Conservation (phyloP, 2,797 vertebrate genomes). For the Pteropus rufus region DNA sequence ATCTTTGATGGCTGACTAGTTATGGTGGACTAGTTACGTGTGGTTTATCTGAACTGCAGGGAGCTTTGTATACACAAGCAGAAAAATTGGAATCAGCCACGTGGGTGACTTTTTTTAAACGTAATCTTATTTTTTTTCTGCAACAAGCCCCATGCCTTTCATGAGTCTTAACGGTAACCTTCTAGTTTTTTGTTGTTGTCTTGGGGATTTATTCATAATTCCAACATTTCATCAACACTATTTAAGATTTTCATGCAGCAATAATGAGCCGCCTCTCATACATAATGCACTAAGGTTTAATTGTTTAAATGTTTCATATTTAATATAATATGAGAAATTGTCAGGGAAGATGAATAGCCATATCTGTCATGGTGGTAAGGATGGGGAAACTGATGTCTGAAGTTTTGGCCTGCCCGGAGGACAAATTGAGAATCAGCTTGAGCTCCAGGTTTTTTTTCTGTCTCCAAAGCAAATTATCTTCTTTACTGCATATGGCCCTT, state of each 20-base stretch:
- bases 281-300: neutral
- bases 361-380: too few species aligned
- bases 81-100: neutral
- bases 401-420: neutral
- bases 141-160: neutral
- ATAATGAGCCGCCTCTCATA: neutral
- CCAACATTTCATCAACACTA: neutral
- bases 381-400: neutral
- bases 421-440: neutral
- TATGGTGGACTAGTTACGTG: neutral
- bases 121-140: neutral
- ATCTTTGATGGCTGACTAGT: neutral
- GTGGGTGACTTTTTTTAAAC: neutral
- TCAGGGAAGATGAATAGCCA: neutral
- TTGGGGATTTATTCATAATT: neutral
- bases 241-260: neutral
- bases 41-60: neutral
- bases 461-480: conserved; percentile 4
- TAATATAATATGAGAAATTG: neutral
- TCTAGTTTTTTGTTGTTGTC: neutral
- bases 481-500: conserved; percentile 40
- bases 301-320: neutral
- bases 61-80: neutral
- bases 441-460: neutral
- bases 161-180: neutral